A percentile compares a stretch with the other conserved stretches of the same genome.
Conservation (phyloP, 2,113 vertebrate species). For the Platycercus adscitus region DNA sequence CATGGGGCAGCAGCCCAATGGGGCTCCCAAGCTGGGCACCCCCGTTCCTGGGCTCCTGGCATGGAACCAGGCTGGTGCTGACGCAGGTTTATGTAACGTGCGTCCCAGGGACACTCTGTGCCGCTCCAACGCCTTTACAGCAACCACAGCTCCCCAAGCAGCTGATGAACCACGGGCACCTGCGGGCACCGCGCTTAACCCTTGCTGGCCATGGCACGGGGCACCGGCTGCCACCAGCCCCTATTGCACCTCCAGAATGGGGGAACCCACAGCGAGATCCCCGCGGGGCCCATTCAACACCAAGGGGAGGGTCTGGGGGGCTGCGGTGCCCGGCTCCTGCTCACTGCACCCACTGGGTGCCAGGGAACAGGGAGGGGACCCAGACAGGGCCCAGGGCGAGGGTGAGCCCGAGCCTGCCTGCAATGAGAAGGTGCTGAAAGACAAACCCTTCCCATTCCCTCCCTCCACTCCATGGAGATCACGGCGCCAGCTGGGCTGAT, state of each 20-base stretch:
- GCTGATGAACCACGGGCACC: background rate
- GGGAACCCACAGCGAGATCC: rapidly evolving
- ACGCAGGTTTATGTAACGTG: background rate
- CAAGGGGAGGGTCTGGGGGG: background rate
- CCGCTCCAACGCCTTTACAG: background rate
- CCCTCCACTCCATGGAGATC: background rate
- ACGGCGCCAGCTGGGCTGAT: background rate
- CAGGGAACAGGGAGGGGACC: constrained; percentile 57
- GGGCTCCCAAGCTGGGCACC: background rate
- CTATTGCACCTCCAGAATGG: rapidly evolving
- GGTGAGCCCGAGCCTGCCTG: constrained; percentile 20
- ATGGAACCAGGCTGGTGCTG: background rate
- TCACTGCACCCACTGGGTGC: background rate
- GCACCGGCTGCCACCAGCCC: background rate
- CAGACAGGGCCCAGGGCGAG: constrained; percentile 44
- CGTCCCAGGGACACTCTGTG: background rate
- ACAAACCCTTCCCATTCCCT: background rate
- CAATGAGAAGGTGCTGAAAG: constrained; percentile 54
- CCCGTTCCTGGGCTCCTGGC: rapidly evolving
- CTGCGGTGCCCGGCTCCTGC: background rate
- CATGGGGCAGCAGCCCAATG: background rate
- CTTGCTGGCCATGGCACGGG: background rate
- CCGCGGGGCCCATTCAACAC: rapidly evolving
- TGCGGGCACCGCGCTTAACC: background rate
- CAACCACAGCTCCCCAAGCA: background rate